Evolutionary conservation across 2,797 vertebrate genomes (phyloP), one percentile per base, ranked within the genome.

Genomic region (Pipistrellus kuhlii): DNA sequence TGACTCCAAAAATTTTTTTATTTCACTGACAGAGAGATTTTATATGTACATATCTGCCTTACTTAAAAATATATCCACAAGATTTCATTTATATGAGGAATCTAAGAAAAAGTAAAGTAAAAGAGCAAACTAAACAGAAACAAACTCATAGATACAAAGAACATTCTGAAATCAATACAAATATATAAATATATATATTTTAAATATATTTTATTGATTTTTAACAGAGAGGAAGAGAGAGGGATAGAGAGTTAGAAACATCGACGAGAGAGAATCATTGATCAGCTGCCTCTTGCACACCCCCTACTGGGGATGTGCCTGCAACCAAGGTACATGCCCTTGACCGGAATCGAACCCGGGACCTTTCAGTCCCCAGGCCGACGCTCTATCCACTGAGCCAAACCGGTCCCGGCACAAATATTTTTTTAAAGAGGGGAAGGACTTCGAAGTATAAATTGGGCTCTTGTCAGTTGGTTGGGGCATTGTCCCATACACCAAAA

Each of bases 11-110:
- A 89, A 88, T 32, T 30, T 78, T 38, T 93, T 75, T 84, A 82
- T 90, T 93, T 92, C 93, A 32, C 73, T 41, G 27, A 69, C 75
- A 46, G 32, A 69, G 32, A 94, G 35, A 86, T 84, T 94, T 90
- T 71, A n/a, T 87, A 53, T 68, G 77, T 44, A 23, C 5, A 32
- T 66, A 48, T 66, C 71, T 64, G 12, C n/a, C 53, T 48, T 82
- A 71, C 46, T 77, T 94, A 82, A 66, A 66, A 66, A 66, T 66
- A 66, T 8, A 66, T 8, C n/a, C 64, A 32, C n/a, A 17, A 66
- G 15, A 66, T 66, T 66, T 66, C 64, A 66, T 6, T 66, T 32
- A 32, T 32, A 66, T 32, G 64, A 32, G n/a, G 64, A 66, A 8
- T 66, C 30, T 66, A 66, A 32, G n/a, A 66, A 66, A 32, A n/a